Base-by-base conservation (phyloP, 2,888 invertebrate genomes). In the Dascillus cervinus region DNA sequence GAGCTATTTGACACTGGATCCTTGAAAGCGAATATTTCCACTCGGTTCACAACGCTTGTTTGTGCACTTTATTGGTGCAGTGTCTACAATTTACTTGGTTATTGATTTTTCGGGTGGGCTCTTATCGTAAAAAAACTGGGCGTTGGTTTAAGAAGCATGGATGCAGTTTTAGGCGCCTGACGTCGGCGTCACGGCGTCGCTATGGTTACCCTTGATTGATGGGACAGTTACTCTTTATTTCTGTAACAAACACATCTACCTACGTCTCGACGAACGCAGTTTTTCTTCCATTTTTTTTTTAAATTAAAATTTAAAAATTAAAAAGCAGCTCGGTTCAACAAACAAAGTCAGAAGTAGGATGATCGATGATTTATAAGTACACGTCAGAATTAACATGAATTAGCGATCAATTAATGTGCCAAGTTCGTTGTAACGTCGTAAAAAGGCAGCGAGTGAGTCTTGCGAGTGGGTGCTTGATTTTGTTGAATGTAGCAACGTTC, bases 81-180 rank as follows among this genome's bases (percentile, higher is more conserved):
- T 48, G 46, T 47, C 44, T 44, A 47, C 48, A 50, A 51, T 53
- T 54, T 54, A 56, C 53, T 53, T 50, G 49, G 49, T 44, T 60
- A 62, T 60, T 58, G 60, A 61, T 61, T 61, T 54, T 60, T 58
- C 53, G 55, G 57, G 53, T 53, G 55, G 55, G 52, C 56, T 55
- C 47, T 17, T 54, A 53, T 50, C 48, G 52, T 49, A 45, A 57
- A 58, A 60, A 62, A 58, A 54, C 58, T 53, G 60, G 62, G 60
- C 62, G 62, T 61, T 61, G 60, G 58, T 61, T 60, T 58, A 58
- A 60, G 48, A 50, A 47, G 43, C 42, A 42, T 32, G 40, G 46
- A 49, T 49, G 51, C 46, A 49, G 49, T 49, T 45, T 52, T 46
- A 47, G 50, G 48, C 44, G 44, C 42, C 46, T 42, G 46, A 47